Percentiles rank a stretch among this genome's conserved stretches.
phyloP scores from a whole-genome alignment of 1,140 invertebrate genomes.

The Drosophila biarmipes region DNA sequence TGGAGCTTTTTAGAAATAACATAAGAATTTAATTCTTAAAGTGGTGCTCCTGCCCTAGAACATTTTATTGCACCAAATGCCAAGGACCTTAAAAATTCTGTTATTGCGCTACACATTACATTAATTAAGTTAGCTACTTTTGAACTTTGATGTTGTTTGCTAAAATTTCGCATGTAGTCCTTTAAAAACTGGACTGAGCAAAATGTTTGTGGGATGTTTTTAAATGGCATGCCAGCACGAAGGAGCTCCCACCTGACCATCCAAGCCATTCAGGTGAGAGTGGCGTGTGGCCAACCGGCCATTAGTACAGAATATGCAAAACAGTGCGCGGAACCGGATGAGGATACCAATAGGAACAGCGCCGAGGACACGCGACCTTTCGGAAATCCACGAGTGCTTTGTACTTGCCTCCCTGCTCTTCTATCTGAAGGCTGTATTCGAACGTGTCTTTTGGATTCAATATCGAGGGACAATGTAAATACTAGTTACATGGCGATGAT shows the following conservation, averaged over 20 bases:
- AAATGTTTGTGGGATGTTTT: constrained; percentile 42
- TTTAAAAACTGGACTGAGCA: constrained; percentile 39
- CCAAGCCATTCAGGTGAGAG: constrained; percentile 10
- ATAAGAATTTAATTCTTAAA: not conserved
- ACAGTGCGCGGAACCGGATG: constrained; percentile 37
- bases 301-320: constrained; percentile 48
- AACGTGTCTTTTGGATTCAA: constrained; percentile 16
- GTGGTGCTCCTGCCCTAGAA: not conserved
- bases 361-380: constrained; percentile 25
- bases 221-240: constrained; percentile 48
- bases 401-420: constrained; percentile 18
- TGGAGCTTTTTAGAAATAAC: too few relatives aligned
- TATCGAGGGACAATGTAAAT: constrained; percentile 7
- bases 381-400: constrained; percentile 20
- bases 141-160: constrained; percentile 33
- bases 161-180: constrained; percentile 39
- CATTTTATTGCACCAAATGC: not conserved
- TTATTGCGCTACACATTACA: constrained; percentile 29
- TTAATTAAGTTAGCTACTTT: constrained; percentile 47
- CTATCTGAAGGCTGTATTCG: constrained; percentile 1
- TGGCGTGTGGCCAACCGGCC: constrained; percentile 35
- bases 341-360: constrained; percentile 40
- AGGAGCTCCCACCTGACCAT: constrained; percentile 28
- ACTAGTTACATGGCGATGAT: constrained; percentile 7
- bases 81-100: constrained; percentile 6